phyloP scores from a whole-genome alignment of 2,113 vertebrate genomes.

The Mormyrus iriodes region DNA sequence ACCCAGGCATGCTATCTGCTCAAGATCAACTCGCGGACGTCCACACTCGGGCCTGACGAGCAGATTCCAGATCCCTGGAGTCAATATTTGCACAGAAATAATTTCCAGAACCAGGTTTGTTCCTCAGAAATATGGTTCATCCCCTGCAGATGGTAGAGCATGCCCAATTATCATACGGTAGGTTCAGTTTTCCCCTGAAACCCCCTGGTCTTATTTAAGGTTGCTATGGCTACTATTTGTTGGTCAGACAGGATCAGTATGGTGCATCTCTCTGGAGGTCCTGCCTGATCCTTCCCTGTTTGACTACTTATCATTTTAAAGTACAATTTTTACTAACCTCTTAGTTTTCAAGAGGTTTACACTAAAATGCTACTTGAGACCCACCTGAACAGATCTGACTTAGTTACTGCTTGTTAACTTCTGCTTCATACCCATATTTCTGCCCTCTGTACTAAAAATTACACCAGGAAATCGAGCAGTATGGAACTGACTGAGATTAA shows the following conservation, averaged over 20 bases:
- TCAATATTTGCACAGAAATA: slow-evolving; percentile 88
- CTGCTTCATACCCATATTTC: not conserved
- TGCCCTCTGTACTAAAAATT: not conserved
- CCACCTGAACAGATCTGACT: not conserved
- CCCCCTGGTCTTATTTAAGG: not conserved
- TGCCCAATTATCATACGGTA: no score
- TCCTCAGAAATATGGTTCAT: not conserved
- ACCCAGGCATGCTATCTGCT: slow-evolving; percentile 92
- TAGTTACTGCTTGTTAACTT: not conserved
- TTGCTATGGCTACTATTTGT: not conserved
- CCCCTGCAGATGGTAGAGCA: not conserved
- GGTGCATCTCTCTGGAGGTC: not conserved
- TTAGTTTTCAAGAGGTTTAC: not conserved
- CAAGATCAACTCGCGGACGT: slow-evolving; percentile 85
- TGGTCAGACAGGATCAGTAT: not conserved
- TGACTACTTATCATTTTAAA: not conserved
- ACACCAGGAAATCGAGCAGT: not conserved
- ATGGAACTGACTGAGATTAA: not conserved
- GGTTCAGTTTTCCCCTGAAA: not conserved
- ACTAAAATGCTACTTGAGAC: not conserved
- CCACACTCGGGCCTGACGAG: slow-evolving; percentile 72
- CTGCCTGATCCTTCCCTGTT: not conserved
- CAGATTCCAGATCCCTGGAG: slow-evolving; percentile 98
- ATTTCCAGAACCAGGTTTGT: slow-evolving; percentile 73
- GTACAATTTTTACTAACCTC: not conserved